Conservation (phyloP, 1,140 invertebrate species). For the Mycetomoellerius zeteki region DNA sequence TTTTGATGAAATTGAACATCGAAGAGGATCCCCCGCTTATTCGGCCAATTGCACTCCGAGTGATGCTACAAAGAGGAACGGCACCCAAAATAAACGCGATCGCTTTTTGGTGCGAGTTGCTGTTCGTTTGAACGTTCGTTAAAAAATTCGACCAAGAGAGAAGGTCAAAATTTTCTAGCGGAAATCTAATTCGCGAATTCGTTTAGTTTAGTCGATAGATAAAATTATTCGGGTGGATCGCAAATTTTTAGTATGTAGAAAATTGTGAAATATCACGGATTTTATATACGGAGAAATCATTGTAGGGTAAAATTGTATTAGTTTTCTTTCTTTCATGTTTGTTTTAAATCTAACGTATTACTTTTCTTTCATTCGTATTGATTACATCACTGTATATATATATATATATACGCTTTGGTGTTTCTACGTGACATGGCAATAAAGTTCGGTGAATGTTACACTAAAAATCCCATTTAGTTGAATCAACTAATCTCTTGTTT, state of each 20-base stretch:
- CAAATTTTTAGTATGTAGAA: not conserved
- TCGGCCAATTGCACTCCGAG: slow-evolving; percentile 36
- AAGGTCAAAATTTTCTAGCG: not conserved
- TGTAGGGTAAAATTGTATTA: no score
- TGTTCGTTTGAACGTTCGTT: slow-evolving; percentile 14
- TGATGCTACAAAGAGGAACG: slow-evolving; percentile 27
- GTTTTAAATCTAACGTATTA: no score
- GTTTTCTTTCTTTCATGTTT: no score
- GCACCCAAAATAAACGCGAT: slow-evolving; percentile 20
- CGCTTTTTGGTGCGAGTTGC: not conserved
- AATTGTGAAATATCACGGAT: not conserved
- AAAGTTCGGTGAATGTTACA: no score
- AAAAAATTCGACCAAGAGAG: not conserved
- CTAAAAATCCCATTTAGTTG: no score
- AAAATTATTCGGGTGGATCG: not conserved
- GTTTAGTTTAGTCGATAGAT: not conserved
- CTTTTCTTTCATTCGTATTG: no score
- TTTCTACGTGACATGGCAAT: no score
- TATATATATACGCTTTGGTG: no score
- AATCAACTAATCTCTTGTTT: no score
- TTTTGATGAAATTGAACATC: slow-evolving; percentile 59
- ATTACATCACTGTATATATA: no score
- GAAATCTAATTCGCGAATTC: slow-evolving; percentile 5
- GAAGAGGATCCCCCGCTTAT: not conserved
- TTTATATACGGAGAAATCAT: not conserved